Conservation (phyloP, 2,888 invertebrate genomes). For the Teleiodes luculella region DNA sequence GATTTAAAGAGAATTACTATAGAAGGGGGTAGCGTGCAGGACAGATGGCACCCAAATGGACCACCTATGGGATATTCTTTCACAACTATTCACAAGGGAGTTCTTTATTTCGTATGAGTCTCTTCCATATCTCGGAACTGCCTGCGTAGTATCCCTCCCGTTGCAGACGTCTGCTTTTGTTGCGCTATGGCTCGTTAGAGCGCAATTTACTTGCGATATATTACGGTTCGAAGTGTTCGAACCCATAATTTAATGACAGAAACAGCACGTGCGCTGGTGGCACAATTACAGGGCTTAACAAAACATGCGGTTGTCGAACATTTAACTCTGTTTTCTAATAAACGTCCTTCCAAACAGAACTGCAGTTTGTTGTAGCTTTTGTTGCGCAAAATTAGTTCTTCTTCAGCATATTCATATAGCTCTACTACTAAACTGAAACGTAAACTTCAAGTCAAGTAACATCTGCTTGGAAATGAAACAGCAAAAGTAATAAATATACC, state of each 20-base stretch:
- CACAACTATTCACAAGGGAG: slow-evolving; percentile 23
- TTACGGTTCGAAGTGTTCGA: slow-evolving; percentile 49
- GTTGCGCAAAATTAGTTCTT: slow-evolving; percentile 5
- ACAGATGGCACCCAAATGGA: slow-evolving; percentile 58
- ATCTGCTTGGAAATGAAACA: slow-evolving; percentile 19
- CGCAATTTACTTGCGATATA: slow-evolving; percentile 45
- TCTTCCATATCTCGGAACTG: slow-evolving; percentile 36
- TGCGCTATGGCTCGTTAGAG: slow-evolving; percentile 44
- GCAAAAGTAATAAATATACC: slow-evolving; percentile 37
- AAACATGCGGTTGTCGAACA: slow-evolving; percentile 49
- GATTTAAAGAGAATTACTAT: slow-evolving; percentile 49
- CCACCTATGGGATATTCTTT: slow-evolving; percentile 31
- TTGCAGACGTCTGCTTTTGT: slow-evolving; percentile 27
- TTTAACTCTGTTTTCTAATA: slow-evolving; percentile 31
- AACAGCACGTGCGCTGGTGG: slow-evolving; percentile 48
- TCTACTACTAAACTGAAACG: neutral
- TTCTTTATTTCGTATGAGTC: slow-evolving; percentile 34
- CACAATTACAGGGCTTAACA: slow-evolving; percentile 53
- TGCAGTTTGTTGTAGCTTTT: neutral
- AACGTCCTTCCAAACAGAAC: slow-evolving; percentile 21
- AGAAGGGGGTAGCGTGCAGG: slow-evolving; percentile 45
- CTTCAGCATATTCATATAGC: neutral
- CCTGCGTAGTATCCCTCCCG: slow-evolving; percentile 29
- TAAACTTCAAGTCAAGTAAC: neutral
- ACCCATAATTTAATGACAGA: slow-evolving; percentile 55